Base-by-base conservation (phyloP, 2,888 invertebrate species). In the Apocheima hispidaria region DNA sequence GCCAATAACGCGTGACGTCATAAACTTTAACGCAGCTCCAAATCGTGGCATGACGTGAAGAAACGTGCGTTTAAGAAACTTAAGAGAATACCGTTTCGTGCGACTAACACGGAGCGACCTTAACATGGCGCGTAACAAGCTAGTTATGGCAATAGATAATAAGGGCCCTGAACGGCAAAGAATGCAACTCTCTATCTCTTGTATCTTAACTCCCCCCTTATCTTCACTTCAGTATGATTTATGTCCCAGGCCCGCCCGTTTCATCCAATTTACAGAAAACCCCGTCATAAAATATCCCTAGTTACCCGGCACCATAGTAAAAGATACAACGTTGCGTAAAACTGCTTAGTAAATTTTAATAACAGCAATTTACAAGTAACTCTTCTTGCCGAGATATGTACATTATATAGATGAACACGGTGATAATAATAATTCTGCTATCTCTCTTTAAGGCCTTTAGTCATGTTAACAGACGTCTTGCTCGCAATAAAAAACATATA, bases 261-360 rank as follows among this genome's bases (percentile, higher is more conserved):
- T 78, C 84, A 77, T 78, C 84, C 84, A 88, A 88, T 88, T 88
- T 88, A 85, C 82, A 82, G 81, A 82, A 84, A 81, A 81, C 81
- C 82, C 74, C 70, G 79, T 87, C 81, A 86, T 86, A 86, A 86
- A 87, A 85, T 82, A 83, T 74, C 81, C 75, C 61, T 36, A 63
- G 52, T 60, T 46, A 55, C 50, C 63, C 59, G 63, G 51, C 52
- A 65, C 60, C 50, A 40, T 51, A 40, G 40, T 40, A 28, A 40
- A 51, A 51, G 58, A 52, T 60, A 63, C 63, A 65, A 58, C 60
- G 63, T 60, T 52, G 40, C 55, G 53, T 60, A 55, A 55, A 51
- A 43, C 56, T 48, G 28, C 20, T 30, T 20, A 16, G 26, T 28
- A 51, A 21, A 48, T 40, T 44, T 43, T 54, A 43, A 38, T 57